phyloP scores from a whole-genome alignment of 2,888 invertebrate species.

The Merodon equestris region DNA sequence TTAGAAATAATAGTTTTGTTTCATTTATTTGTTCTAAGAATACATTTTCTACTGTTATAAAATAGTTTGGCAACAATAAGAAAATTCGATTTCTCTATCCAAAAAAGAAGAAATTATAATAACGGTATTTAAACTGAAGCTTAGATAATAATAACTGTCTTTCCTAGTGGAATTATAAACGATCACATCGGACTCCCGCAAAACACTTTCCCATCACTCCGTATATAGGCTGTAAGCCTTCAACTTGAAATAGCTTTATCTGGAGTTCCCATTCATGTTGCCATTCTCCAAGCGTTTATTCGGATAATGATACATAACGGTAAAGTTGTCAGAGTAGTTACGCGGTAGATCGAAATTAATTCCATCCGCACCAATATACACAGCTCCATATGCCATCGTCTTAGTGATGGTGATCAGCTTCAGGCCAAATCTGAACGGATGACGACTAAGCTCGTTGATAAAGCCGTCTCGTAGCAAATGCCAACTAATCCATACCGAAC shows the following conservation, averaged over 20 bases:
- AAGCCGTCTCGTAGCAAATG: slow-evolving; percentile 87
- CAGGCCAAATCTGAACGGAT: slow-evolving; percentile 77
- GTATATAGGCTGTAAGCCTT: too few relatives aligned
- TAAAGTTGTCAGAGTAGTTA: slow-evolving; percentile 85
- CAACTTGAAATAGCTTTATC: not conserved
- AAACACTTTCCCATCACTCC: too few relatives aligned
- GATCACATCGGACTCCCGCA: slow-evolving; percentile 18
- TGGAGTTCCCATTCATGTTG: slow-evolving; percentile 38
- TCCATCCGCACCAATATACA: slow-evolving; percentile 89
- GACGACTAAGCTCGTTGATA: slow-evolving; percentile 80
- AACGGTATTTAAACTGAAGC: slow-evolving; percentile 3
- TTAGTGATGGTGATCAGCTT: slow-evolving; percentile 85
- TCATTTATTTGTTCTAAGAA: slow-evolving; percentile 22
- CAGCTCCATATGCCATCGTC: slow-evolving; percentile 91
- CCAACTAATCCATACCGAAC: slow-evolving; percentile 98
- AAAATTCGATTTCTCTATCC: not conserved
- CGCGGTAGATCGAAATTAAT: slow-evolving; percentile 83
- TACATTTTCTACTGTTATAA: slow-evolving; percentile 14
- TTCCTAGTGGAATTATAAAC: slow-evolving; percentile 7
- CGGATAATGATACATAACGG: slow-evolving; percentile 81
- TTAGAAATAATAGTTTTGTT: slow-evolving; percentile 34
- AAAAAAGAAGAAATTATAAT: too few relatives aligned
- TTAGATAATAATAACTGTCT: slow-evolving; percentile 13
- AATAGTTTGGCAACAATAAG: slow-evolving; percentile 33
- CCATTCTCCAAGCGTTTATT: slow-evolving; percentile 41